Percentiles rank a stretch among this genome's conserved stretches.
Conservation (phyloP, 2,888 invertebrate species). For the Girardia tigrina region DNA sequence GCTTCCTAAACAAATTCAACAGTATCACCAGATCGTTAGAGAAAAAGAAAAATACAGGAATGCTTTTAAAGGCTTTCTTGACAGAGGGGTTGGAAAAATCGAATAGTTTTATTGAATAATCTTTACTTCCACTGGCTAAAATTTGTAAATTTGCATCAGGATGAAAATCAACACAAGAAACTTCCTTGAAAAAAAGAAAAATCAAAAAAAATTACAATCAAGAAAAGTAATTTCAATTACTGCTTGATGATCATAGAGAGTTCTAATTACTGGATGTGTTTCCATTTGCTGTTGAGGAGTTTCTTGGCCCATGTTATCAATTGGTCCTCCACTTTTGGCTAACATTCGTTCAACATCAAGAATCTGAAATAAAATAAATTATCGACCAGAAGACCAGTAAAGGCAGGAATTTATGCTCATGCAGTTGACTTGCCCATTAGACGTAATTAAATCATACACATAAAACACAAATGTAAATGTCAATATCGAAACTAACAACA, state of each 20-base stretch:
- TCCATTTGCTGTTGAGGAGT: slow-evolving; percentile 57
- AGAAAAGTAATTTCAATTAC: slow-evolving; percentile 41
- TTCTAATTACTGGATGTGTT: slow-evolving; percentile 92
- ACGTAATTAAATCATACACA: no score
- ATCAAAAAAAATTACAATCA: slow-evolving; percentile 5
- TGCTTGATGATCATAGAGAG: slow-evolving; percentile 86
- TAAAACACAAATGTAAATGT: no score
- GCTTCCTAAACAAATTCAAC: slow-evolving; percentile 61
- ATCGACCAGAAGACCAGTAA: no score
- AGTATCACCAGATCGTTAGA: not conserved
- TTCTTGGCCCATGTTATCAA: slow-evolving; percentile 49
- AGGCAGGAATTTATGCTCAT: no score
- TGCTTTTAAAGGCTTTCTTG: slow-evolving; percentile 87
- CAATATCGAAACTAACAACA: no score
- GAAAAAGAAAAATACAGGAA: slow-evolving; percentile 58
- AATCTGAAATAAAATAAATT: slow-evolving; percentile 59
- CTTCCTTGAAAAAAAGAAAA: slow-evolving; percentile 56
- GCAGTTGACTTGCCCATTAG: no score
- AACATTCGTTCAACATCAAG: slow-evolving; percentile 96
- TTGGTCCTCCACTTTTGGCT: slow-evolving; percentile 72
- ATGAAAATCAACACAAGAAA: slow-evolving; percentile 87
- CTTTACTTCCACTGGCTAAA: slow-evolving; percentile 80
- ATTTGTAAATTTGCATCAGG: slow-evolving; percentile 69
- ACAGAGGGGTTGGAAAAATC: slow-evolving; percentile 96
- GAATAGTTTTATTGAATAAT: slow-evolving; percentile 83